Evolutionary conservation across 2,888 invertebrate genomes (phyloP), one percentile per base, ranked within the genome.

Genomic region (Drosophila kambysellisi): DNA sequence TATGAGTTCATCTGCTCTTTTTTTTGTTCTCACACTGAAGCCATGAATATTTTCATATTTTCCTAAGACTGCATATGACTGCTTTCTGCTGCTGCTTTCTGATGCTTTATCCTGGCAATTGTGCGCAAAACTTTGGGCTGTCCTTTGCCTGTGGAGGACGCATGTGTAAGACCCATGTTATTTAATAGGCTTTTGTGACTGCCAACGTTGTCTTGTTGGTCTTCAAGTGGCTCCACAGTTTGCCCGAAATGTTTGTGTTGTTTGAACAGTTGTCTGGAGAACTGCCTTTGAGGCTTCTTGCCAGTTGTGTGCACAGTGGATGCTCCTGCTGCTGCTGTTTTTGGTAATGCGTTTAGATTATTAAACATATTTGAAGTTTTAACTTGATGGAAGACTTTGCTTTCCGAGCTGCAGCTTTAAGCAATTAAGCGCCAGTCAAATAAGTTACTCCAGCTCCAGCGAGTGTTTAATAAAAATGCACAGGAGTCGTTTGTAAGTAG

Each of bases 141-240:
- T 46, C 53, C 64, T 52, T 54, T 60, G 30, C 43, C 58, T 57
- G 35, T 52, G 50, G 39, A 56, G 83, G 81, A 79, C 88, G 72
- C 89, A 89, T 88, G 70, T 85, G 80, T 82, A 74, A 72, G 76
- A 72, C 89, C 88, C 85, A 70, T 84, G 85, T 85, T 89, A 85
- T 85, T 89, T 85, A 85, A 85, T 85, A 85, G 85, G 85, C 89
- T 85, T 85, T 88, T 89, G 82, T 84, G 84, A 76, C 58, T 66
- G 74, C 57, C 59, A 54, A 43, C 39, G 58, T 59, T 64, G 17
- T 37, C 35, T 37, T 43, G 35, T 48, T 43, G 39, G 29, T 43
- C 54, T 52, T 70, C 72, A 64, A 80, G 81, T 71, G 72, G 48
- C 57, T 50, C 20, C 70, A 56, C 62, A 25, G 37, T 37, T 48